Evolutionary conservation across 2,888 invertebrate genomes (phyloP), one percentile per base, ranked within the genome.

Genomic region (Microplitis deprimator): DNA sequence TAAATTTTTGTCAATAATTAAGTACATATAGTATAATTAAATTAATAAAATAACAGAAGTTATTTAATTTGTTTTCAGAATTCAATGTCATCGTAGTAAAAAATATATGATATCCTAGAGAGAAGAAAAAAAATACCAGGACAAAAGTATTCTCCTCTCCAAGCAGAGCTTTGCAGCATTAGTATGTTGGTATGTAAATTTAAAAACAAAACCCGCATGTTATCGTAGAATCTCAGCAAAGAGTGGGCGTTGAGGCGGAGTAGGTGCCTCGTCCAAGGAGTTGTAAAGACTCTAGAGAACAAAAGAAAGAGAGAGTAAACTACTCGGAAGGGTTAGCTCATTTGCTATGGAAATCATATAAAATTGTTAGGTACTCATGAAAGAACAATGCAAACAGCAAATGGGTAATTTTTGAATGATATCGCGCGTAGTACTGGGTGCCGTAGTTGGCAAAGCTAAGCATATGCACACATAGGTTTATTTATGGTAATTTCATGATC

Each of bases 361-460:
- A 75, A 85, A 85, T 86, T 84, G 81, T 84, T 80, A 82, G 79
- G 80, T 82, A 76, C 77, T 78, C 71, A 68, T 79, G 70, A 78
- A 76, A 80, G 82, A 85, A 85, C 85, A 86, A 84, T 87, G 84
- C 86, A 84, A 87, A 86, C 85, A 83, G 83, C 85, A 85, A 85
- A 83, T 81, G 83, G 81, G 85, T 86, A 86, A 85, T 86, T 85
- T 84, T 85, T 83, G 81, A 81, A 83, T 80, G 82, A 81, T 78
- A 81, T 83, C 8, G 50, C 0, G 10, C 50, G 50, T 50, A 50
- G 50, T 50, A 50, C 16, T 68, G 70, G n/a, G 59, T 71, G 16
- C 70, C 67, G 40, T 10, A 65, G 40, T 50, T 8, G 50, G 10
- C 13, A 50, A 50, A 50, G 13, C 50, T 62, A 68, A 68, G 16